Conservation (phyloP, 53 echinoderm and acorn worm species). For the Henricia sp. region DNA sequence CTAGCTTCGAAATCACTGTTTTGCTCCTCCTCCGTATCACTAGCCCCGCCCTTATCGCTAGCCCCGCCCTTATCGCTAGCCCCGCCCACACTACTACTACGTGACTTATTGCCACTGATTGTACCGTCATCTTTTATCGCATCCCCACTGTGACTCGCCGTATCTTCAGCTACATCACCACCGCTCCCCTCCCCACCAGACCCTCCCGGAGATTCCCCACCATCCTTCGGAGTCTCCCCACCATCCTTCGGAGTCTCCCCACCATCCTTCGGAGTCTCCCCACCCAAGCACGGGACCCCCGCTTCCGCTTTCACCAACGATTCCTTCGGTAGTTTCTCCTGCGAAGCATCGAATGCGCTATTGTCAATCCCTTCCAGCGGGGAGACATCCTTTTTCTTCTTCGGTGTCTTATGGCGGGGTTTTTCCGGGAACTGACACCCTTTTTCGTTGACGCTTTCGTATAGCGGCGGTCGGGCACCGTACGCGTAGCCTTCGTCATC, state of each 20-base stretch:
- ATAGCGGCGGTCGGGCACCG: not conserved
- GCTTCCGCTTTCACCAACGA: not conserved
- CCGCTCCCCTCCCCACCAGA: not conserved
- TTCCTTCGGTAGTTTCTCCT: not conserved
- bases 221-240: not conserved
- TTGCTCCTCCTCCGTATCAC: not conserved
- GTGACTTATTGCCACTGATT: not conserved
- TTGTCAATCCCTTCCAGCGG: not conserved
- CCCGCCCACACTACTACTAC: not conserved
- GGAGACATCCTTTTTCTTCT: not conserved
- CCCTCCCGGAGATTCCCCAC: not conserved
- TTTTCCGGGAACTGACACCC: conserved; percentile 30
- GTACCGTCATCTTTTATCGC: not conserved
- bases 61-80: not conserved
- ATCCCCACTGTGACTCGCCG: not conserved
- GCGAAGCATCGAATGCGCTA: not conserved
- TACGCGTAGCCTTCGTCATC: conserved; percentile 8
- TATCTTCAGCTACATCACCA: not conserved
- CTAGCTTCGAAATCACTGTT: not conserved
- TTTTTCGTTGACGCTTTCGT: conserved; percentile 2
- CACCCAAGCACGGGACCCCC: not conserved
- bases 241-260: not conserved
- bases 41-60: not conserved
- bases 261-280: not conserved
- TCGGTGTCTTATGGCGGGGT: not conserved